Evolutionary conservation across 2,797 vertebrate genomes (phyloP), one percentile per base, ranked within the genome.

Genomic region (Tympanoctomys barrerae): DNA sequence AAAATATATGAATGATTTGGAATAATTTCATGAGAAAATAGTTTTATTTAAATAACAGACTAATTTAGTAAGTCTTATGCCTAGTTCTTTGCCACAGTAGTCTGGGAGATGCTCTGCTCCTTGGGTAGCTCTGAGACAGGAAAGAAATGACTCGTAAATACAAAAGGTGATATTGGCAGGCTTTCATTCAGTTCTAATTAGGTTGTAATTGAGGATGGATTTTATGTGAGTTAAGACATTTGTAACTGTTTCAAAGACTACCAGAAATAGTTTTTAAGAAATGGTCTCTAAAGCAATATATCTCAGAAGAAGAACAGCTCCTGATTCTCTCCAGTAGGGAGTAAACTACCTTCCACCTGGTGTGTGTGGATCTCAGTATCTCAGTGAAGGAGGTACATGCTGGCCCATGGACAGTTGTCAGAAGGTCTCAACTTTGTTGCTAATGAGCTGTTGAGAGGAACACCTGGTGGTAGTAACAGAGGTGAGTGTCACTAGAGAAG

Each of bases 171-270:
- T 83, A 89, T 66, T 57, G 21, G 66, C 46, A 16, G 84, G 49
- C 21, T 70, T 84, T 80, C 54, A 78, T 57, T 86, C 59, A 75
- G 26, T 39, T 84, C 66, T n/a, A 93, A 75, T 92, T 84, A 81
- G 78, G 52, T 90, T 95, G 31, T 77, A 31, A 49, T 49, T 77
- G 42, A 77, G 26, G 14, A 49, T 28, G 49, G 90, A 62, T 31
- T 93, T 46, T 73, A 13, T 83, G 9, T 71, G 39, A 78, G 59
- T 10, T 77, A 42, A 83, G 64, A 80, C 28, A 59, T 49, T 86
- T 81, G n/a, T 66, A 73, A n/a, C 66, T 88, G 57, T 87, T 92
- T 94, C 81, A 70, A 89, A 89, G n/a, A 71, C 14, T 78, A 80
- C 71, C 42, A 94, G 66, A 88, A 81, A 73, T 85, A 5, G 4